Evolutionary conservation across 2,888 invertebrate genomes (phyloP).

Genomic region (Falcaria lacertinaria): DNA sequence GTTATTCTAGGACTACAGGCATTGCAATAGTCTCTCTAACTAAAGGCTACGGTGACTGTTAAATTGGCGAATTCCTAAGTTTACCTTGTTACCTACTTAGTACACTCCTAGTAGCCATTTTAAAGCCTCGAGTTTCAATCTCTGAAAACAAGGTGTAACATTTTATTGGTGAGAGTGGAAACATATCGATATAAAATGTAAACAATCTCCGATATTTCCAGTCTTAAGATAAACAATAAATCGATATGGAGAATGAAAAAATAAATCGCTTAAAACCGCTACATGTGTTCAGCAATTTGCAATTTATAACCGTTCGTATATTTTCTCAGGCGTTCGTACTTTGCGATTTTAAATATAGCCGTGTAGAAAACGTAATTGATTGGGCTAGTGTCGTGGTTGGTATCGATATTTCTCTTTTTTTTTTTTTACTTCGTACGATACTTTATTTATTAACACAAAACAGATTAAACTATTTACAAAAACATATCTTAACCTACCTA

Average conservation of each 20-base stretch:
- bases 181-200: not conserved
- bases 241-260: not conserved
- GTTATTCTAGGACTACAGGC: too few species aligned
- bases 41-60: too few species aligned
- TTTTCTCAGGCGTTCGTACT: conserved; percentile 18
- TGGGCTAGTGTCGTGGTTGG: conserved; percentile 11
- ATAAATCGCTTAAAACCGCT: not conserved
- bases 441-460: too few species aligned
- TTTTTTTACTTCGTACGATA: too few species aligned
- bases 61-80: too few species aligned
- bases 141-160: not conserved
- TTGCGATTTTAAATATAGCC: conserved; percentile 29
- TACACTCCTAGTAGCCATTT: too few species aligned
- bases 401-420: conserved; percentile 6
- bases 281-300: conserved; percentile 2
- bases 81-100: too few species aligned
- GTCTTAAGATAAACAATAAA: not conserved
- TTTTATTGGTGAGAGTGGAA: not conserved
- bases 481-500: too few species aligned
- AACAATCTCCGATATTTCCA: not conserved
- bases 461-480: too few species aligned
- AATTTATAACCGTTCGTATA: conserved; percentile 8
- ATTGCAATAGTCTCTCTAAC: too few species aligned
- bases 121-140: too few species aligned
- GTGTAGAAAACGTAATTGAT: conserved; percentile 31